phyloP scores from a whole-genome alignment of 1,140 invertebrate genomes.

The Pissodes strobi region DNA sequence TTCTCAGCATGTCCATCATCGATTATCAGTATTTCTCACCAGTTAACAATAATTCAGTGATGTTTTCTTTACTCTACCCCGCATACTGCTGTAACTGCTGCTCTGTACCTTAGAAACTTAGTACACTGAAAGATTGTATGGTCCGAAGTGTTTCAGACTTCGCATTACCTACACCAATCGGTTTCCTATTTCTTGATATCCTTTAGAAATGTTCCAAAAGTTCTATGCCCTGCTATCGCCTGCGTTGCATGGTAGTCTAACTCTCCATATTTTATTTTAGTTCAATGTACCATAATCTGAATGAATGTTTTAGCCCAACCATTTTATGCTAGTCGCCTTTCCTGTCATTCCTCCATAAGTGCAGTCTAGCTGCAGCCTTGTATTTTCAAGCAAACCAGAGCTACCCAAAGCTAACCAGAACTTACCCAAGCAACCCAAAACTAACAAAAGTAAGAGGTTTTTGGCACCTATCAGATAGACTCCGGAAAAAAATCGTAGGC shows the following conservation, averaged over 20 bases:
- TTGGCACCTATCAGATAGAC: too few relatives aligned
- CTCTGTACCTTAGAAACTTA: too few relatives aligned
- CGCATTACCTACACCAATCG: slow-evolving; percentile 2
- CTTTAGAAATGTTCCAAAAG: slow-evolving; percentile 7
- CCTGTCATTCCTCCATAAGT: too few relatives aligned
- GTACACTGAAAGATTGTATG: slow-evolving; percentile 12
- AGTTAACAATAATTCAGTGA: too few relatives aligned
- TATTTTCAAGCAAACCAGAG: too few relatives aligned
- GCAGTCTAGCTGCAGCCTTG: too few relatives aligned
- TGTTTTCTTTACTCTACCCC: too few relatives aligned
- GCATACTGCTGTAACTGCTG: neutral
- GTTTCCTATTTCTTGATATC: neutral
- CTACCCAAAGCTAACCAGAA: too few relatives aligned
- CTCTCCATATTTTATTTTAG: neutral
- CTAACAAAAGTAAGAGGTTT: too few relatives aligned
- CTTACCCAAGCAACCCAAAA: too few relatives aligned
- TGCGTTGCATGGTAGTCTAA: slow-evolving; percentile 22
- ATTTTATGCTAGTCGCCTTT: slow-evolving; percentile 7
- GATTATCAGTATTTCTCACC: neutral
- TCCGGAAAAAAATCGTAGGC: too few relatives aligned
- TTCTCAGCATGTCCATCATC: neutral
- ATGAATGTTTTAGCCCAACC: slow-evolving; percentile 29
- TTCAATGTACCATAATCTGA: slow-evolving; percentile 5
- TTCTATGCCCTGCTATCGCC: slow-evolving; percentile 27
- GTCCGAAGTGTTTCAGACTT: neutral